Base-by-base conservation (phyloP, 2,113 vertebrate genomes). In the Phocoena sinus region DNA sequence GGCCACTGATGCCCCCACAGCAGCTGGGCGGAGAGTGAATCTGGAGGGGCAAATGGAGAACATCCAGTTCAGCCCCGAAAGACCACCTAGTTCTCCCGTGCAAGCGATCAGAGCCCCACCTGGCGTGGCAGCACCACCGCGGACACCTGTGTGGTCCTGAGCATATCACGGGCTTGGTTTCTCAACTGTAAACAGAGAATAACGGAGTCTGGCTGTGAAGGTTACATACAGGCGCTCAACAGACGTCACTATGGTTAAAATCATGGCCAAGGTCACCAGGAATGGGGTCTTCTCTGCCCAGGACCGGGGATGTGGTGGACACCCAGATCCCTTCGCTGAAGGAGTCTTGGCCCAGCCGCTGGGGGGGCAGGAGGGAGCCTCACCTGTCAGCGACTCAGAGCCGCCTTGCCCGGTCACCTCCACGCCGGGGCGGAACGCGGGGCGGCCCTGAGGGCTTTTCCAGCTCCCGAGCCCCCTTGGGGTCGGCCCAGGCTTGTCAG, bases 101-200 rank as follows among this genome's bases (percentile, higher is more conserved):
- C 0, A 0, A 18, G 62, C 0, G 0, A 12, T 47, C 36, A 6
- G 38, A 17, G 14, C 6, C 8, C 20, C 25, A 0, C 4, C 15
- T 6, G 36, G 38, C 3, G 9, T 2, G 21, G 53, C 13, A 36
- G 56, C 21, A 5, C 18, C 63, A 36, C 71, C 7, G 10, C 17
- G 1, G 0, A 62, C 0, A 28, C 0, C 33, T 13, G 5, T 23
- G 67, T 28, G 38, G n/a, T 26, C 63, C 15, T 33, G 15, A 77
- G 44, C 56, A 58, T 38, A 15, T 58, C 79, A 60, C 6, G 0
- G 47, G 6, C 56, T 67, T 18, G 18, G 76, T 31, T 76, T 44
- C 76, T 92, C 67, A 12, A 33, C 18, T 33, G 10, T 1, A 12
- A 63, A 41, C 20, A 6, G 53, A 62, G 82, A 36, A 63, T 31